phyloP scores from a whole-genome alignment of 2,888 invertebrate species.

The Dastarcus helophoroides region DNA sequence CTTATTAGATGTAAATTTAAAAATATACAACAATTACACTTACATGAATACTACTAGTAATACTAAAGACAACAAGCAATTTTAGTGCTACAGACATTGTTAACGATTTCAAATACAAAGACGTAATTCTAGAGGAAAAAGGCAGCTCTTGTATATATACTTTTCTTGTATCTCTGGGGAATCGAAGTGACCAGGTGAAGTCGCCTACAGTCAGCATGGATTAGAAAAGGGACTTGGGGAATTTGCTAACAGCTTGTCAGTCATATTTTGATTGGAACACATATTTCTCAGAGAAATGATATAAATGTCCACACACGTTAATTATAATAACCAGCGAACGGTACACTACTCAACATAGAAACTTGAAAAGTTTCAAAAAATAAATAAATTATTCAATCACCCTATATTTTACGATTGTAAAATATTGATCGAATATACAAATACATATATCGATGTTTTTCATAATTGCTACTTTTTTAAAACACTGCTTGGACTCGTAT shows the following conservation, averaged over 20 bases:
- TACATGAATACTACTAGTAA: constrained; percentile 18
- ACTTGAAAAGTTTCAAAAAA: no score
- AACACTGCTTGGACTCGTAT: no score
- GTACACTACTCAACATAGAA: no score
- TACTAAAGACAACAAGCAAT: constrained; percentile 16
- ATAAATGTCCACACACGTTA: no score
- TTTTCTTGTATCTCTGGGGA: constrained; percentile 32
- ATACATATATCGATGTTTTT: no score
- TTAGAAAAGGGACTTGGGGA: constrained; percentile 34
- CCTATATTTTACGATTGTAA: no score
- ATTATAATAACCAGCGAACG: no score
- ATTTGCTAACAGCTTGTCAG: constrained; percentile 21
- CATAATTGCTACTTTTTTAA: no score
- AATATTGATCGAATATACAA: no score
- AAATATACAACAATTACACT: constrained; percentile 11
- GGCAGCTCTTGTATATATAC: constrained; percentile 16
- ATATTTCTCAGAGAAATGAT: no score
- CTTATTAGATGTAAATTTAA: neutral
- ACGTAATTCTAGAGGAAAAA: constrained; percentile 12
- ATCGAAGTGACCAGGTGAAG: constrained; percentile 22
- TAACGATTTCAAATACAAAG: constrained; percentile 11
- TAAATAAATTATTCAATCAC: no score
- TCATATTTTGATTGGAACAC: no score
- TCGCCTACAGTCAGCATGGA: constrained; percentile 27
- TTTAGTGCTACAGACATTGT: constrained; percentile 11